phyloP scores from a whole-genome alignment of 64 coral and sea anemone genomes.

The Trachythela sp. region DNA sequence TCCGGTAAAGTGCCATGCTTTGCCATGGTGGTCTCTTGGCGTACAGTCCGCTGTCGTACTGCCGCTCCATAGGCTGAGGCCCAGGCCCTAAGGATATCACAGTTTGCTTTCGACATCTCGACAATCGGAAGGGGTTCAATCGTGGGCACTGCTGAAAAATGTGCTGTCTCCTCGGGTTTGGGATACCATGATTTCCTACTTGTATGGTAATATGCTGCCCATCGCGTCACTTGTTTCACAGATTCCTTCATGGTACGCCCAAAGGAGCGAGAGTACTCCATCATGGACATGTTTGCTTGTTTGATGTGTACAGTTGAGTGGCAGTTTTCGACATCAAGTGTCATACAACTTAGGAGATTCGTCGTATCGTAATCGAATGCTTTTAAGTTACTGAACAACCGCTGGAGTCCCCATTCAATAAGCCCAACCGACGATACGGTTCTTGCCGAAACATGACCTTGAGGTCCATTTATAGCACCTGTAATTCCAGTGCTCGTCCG shows the following conservation, averaged over 20 bases:
- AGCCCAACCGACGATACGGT: constrained; percentile 24
- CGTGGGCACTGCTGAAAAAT: not conserved
- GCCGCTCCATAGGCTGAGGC: not conserved
- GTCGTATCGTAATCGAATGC: constrained; percentile 5
- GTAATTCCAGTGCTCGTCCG: constrained; percentile 27
- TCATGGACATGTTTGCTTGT: not conserved
- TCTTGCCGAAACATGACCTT: constrained; percentile 40
- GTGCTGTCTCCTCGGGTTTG: not conserved
- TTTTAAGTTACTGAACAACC: constrained; percentile 24
- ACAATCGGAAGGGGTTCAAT: constrained; percentile 4
- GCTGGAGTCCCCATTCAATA: constrained; percentile 32
- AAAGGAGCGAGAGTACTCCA: not conserved
- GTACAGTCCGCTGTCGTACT: not conserved
- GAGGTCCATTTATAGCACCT: constrained; percentile 30
- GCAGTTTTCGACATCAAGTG: constrained; percentile 13
- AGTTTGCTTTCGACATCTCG: not conserved
- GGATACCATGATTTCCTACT: constrained; percentile 2
- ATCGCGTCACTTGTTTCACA: not conserved
- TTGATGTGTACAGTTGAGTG: not conserved
- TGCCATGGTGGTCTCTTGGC: not conserved
- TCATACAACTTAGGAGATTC: constrained; percentile 32
- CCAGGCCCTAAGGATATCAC: not conserved
- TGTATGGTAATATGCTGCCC: constrained; percentile 12
- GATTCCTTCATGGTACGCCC: not conserved
- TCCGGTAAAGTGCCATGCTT: constrained; percentile 17